Conservation (phyloP, 2,888 invertebrate genomes). For the Hypomecis atomaria region DNA sequence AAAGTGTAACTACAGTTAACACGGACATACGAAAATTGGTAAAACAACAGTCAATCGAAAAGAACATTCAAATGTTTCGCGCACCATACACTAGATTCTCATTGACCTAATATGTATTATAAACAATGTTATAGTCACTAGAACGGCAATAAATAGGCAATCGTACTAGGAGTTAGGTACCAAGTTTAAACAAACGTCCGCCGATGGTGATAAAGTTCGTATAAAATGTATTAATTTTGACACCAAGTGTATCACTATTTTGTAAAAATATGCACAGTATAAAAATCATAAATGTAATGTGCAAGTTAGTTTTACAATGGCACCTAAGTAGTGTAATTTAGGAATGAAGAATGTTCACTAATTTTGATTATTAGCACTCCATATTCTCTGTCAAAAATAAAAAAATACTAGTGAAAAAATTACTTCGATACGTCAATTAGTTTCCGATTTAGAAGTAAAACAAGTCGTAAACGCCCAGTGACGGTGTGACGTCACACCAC, state of each 20-base stretch:
- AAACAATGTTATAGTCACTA: constrained; percentile 10
- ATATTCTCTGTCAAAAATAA: no score
- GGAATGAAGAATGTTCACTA: no score
- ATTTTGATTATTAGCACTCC: no score
- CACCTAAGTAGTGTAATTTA: constrained; percentile 13
- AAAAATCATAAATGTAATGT: constrained; percentile 9
- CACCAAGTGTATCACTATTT: constrained; percentile 36
- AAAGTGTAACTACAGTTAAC: no score
- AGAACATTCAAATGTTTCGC: no score
- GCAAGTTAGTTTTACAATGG: constrained; percentile 13
- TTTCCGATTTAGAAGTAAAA: no score
- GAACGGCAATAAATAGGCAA: constrained; percentile 5
- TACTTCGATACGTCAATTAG: no score
- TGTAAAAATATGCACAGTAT: constrained; percentile 33
- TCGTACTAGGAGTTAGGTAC: background rate
- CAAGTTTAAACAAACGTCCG: constrained; percentile 11
- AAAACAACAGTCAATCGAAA: no score
- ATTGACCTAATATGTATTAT: background rate
- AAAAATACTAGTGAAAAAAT: no score
- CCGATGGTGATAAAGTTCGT: constrained; percentile 18
- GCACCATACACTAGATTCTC: background rate
- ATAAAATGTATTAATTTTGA: constrained; percentile 25
- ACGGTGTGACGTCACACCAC: no score
- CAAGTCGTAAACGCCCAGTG: no score
- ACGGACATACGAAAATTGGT: no score